A percentile compares a stretch with the other conserved stretches of the same genome.
These are phyloP conservation scores for Pheosia tremula DNA, from an alignment of 2,888 invertebrate species.

Conservation along the genomic window DNA sequence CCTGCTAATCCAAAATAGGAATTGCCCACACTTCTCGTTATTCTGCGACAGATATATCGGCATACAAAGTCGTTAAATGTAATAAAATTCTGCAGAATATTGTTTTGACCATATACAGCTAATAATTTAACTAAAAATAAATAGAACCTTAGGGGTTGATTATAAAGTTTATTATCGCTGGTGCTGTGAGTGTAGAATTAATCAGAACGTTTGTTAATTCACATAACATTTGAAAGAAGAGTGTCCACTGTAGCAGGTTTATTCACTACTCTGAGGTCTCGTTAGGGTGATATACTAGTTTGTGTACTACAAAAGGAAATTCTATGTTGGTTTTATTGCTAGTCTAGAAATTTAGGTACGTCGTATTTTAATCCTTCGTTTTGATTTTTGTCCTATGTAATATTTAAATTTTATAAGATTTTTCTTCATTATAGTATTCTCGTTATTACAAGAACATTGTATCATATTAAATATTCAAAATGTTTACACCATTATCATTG, in stretches of 20 bases:
- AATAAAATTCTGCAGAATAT: constrained; percentile 6
- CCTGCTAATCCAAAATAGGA: not conserved
- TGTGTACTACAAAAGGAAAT: not conserved
- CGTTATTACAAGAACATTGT: too few relatives aligned
- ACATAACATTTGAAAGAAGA: constrained; percentile 17
- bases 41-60: constrained; percentile 1
- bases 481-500: too few relatives aligned
- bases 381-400: too few relatives aligned
- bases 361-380: too few relatives aligned
- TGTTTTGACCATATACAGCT: constrained; percentile 14
- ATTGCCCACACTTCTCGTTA: not conserved
- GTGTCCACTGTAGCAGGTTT: not conserved
- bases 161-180: constrained; percentile 4
- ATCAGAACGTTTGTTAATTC: constrained; percentile 29
- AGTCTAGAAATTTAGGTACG: too few relatives aligned
- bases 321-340: constrained; percentile 1
- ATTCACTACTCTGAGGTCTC: not conserved
- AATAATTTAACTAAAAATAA: constrained; percentile 2
- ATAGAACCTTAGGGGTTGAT: constrained; percentile 5
- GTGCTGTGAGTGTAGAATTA: constrained; percentile 9
- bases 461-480: too few relatives aligned
- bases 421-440: too few relatives aligned
- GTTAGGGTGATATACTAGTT: not conserved
- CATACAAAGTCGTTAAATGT: not conserved
- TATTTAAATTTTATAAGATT: too few relatives aligned